Evolutionary conservation across 2,888 invertebrate species (phyloP), one percentile per base, ranked within the genome.

Genomic region (Pandemis heparana): DNA sequence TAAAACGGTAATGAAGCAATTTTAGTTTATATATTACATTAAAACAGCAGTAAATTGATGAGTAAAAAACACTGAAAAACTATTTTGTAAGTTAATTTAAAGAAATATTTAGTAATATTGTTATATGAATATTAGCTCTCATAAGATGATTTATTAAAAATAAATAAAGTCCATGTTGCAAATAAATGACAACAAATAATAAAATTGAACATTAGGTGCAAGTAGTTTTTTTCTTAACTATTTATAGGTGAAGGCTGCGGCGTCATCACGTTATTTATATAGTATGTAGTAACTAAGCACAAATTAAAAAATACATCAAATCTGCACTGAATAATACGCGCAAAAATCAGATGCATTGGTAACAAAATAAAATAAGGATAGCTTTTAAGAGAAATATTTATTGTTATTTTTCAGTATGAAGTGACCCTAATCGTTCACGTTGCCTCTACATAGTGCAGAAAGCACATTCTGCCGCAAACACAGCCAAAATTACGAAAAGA

Each of bases 361-460:
- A 59, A 60, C 7, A 14, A 51, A 38, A 38, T 48, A 41, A 12
- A 14, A 39, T 61, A 56, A 39, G 14, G 18, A 9, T 59, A 12
- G 38, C 53, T 12, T 38, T 53, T 1, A 0, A 56, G 59, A 32
- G 18, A 23, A 43, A 43, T 43, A 43, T 12, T 48, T 48, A 41
- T 32, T 3, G 16, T 59, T 4, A 32, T 64, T 56, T 60, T 74
- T 59, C 48, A 43, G 38, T 56, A 43, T 61, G 60, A 43, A 65
- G 60, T 70, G 74, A 74, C 74, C 74, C 70, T 70, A 74, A 65
- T 61, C 38, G 51, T 74, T 74, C 70, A 69, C 74, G 74, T 70
- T 69, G 65, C 51, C 53, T 60, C 70, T 65, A 32, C 53, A 69
- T 39, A 70, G 61, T 70, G 60, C 70, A 70, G 41, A 41, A 8